Conservation (phyloP, 2,113 vertebrate genomes). For the Epinephelus lanceolatus region DNA sequence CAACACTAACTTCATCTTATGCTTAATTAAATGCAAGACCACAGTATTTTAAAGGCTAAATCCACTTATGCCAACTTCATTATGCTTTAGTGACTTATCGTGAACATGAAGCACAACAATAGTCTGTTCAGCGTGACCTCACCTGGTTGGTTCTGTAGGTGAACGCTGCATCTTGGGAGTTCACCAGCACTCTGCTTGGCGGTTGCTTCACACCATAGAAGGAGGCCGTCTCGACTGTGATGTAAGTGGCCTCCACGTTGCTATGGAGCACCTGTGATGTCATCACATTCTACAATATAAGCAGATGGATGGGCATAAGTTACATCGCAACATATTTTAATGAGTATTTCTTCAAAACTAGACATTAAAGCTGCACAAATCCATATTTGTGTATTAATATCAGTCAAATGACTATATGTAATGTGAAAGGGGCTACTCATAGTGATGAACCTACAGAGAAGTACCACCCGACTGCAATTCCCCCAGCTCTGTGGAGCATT, state of each 20-base stretch:
- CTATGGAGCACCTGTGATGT: conserved; percentile 85
- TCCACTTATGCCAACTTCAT: neutral
- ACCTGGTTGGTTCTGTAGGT: conserved; percentile 88
- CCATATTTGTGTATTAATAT: neutral
- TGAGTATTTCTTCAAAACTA: neutral
- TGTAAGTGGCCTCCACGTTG: conserved; percentile 79
- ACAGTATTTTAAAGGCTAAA: neutral
- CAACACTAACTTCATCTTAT: neutral
- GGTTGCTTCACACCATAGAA: conserved; percentile 86
- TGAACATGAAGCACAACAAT: neutral
- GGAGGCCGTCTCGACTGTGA: conserved; percentile 82
- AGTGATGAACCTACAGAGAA: neutral
- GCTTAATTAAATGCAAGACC: neutral
- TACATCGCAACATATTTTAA: neutral
- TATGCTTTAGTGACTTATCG: neutral
- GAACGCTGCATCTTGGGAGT: conserved; percentile 85
- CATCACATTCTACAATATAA: conserved; percentile 84
- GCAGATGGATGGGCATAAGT: neutral
- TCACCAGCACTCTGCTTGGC: conserved; percentile 86
- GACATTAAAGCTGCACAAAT: neutral
- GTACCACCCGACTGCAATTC: no score
- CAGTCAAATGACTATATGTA: no score
- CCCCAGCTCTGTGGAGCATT: neutral
- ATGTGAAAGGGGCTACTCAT: no score
- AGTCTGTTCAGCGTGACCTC: neutral